Conservation (phyloP, 1,140 invertebrate genomes). For the Platorchestia sp. region DNA sequence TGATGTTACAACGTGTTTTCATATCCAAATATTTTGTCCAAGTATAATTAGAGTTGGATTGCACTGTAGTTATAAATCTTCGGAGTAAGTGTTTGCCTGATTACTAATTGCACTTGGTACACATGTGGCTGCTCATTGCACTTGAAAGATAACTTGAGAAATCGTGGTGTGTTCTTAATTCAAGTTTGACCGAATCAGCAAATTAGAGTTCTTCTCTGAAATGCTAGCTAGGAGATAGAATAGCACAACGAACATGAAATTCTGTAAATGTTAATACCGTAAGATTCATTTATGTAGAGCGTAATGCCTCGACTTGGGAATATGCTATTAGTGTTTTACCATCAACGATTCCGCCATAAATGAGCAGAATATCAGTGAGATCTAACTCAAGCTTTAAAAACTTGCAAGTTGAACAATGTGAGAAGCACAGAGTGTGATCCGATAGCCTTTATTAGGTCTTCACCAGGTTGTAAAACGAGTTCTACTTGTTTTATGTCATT, state of each 20-base stretch:
- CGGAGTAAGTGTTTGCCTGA: too few species aligned
- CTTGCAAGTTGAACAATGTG: neutral
- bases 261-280: neutral
- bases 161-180: neutral
- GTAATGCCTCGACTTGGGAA: neutral
- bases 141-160: too few species aligned
- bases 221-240: neutral
- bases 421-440: neutral
- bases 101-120: too few species aligned
- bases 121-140: too few species aligned
- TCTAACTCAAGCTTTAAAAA: neutral
- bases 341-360: neutral
- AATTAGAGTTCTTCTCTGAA: neutral
- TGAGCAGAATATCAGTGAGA: neutral
- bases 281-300: neutral
- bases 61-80: too few species aligned
- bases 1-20: too few species aligned
- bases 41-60: too few species aligned
- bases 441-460: neutral
- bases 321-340: neutral
- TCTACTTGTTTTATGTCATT: neutral
- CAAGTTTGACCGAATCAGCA: neutral
- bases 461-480: neutral
- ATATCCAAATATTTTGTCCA: too few species aligned
- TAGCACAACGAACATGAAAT: neutral